A percentile compares a stretch with the other conserved stretches of the same genome.
Conservation (phyloP, 2,113 vertebrate genomes). For the Thamnaconus septentrionalis region DNA sequence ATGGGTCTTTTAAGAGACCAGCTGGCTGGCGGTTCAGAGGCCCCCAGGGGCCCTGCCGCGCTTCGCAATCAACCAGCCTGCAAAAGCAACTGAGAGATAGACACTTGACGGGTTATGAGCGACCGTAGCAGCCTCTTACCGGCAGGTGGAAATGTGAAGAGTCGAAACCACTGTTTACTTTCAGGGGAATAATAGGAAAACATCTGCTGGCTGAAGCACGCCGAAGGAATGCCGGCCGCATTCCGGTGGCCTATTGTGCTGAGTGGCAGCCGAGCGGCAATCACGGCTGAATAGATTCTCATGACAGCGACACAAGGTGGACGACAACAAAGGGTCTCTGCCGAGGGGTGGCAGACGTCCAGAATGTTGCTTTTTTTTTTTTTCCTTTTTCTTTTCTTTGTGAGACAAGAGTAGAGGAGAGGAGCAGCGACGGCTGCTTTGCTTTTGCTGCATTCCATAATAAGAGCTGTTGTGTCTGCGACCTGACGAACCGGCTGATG, state of each 20-base stretch:
- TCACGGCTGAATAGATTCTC: conserved; percentile 52
- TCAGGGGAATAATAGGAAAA: not conserved
- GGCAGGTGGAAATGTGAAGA: too few species aligned
- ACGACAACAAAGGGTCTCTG: conserved; percentile 29
- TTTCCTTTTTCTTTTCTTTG: conserved; percentile 2
- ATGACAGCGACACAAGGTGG: conserved; percentile 43
- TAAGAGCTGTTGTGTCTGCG: conserved; percentile 10
- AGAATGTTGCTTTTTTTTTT: conserved; percentile 28
- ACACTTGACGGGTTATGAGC: too few species aligned
- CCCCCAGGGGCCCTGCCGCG: not conserved
- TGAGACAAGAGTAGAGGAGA: conserved; percentile 19
- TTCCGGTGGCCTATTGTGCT: conserved; percentile 25
- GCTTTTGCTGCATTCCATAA: conserved; percentile 44
- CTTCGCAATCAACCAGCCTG: too few species aligned
- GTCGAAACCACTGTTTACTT: conserved; percentile 1
- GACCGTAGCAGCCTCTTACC: too few species aligned
- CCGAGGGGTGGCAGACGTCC: conserved; percentile 7
- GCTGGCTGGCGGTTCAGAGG: conserved; percentile 15
- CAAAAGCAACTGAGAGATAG: too few species aligned
- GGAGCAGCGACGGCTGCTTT: conserved; percentile 45
- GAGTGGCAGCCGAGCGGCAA: conserved; percentile 29
- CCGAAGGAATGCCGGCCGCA: conserved; percentile 53
- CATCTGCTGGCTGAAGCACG: too few species aligned
- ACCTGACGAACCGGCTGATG: too few species aligned
- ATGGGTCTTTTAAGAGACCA: conserved; percentile 34